phyloP scores from a whole-genome alignment of 1,140 invertebrate genomes.

The Lasioglossum albipes region DNA sequence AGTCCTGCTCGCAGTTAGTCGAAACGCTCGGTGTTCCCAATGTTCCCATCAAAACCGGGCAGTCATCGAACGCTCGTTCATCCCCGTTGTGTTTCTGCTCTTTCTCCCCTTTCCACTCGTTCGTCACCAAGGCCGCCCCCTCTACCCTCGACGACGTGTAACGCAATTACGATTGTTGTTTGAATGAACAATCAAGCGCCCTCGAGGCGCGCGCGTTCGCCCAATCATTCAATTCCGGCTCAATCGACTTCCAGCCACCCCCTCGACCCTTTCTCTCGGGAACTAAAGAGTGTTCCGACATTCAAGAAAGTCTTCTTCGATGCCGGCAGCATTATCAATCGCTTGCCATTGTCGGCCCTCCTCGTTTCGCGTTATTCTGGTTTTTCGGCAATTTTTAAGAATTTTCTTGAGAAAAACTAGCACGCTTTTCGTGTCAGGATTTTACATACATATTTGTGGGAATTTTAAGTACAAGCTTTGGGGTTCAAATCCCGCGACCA shows the following conservation, averaged over 20 bases:
- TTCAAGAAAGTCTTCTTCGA: too few species aligned
- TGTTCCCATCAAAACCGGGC: constrained; percentile 35
- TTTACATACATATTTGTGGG: too few species aligned
- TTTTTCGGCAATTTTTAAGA: too few species aligned
- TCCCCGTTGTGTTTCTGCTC: neutral
- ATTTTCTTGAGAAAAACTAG: too few species aligned
- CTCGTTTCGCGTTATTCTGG: too few species aligned
- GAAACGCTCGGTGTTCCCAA: neutral
- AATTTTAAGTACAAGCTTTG: too few species aligned
- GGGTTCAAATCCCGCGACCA: too few species aligned
- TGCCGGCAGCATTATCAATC: too few species aligned
- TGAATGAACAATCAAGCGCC: constrained; percentile 81
- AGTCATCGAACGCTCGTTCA: constrained; percentile 1
- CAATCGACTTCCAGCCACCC: constrained; percentile 75
- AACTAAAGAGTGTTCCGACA: neutral
- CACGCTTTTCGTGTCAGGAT: too few species aligned
- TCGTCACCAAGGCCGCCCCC: constrained; percentile 53
- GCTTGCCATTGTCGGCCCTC: too few species aligned
- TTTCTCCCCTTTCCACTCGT: constrained; percentile 12
- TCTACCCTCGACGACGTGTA: constrained; percentile 67
- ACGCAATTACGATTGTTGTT: constrained; percentile 81
- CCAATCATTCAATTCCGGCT: constrained; percentile 81
- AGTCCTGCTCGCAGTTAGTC: neutral
- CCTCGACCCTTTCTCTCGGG: constrained; percentile 38
- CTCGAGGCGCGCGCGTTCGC: constrained; percentile 71